Conservation (phyloP, 1,140 invertebrate species). For the Pseudoatta argentina region DNA sequence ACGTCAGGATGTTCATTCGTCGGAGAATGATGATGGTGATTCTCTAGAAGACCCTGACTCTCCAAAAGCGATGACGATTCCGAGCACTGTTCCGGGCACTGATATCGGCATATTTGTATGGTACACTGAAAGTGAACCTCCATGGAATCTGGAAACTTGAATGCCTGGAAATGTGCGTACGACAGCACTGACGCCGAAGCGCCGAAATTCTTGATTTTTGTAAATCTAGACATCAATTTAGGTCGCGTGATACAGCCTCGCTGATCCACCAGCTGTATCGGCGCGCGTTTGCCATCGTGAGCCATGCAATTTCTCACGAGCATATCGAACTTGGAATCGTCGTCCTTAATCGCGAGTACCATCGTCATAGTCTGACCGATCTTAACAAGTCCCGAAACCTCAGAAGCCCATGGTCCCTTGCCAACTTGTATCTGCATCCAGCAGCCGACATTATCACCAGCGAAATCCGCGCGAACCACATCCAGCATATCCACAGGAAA, state of each 20-base stretch:
- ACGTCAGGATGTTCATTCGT: constrained; percentile 86
- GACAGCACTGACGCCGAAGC: constrained; percentile 96
- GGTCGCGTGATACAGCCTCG: constrained; percentile 96
- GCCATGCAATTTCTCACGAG: constrained; percentile 97
- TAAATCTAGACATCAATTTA: constrained; percentile 97
- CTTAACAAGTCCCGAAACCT: constrained; percentile 97
- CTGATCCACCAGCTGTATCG: constrained; percentile 97
- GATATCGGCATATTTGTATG: constrained; percentile 97
- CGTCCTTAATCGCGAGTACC: constrained; percentile 98
- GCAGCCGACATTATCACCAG: constrained; percentile 97
- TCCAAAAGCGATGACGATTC: constrained; percentile 86
- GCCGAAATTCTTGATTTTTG: constrained; percentile 98
- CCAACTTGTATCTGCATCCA: constrained; percentile 98
- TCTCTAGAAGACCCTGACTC: constrained; percentile 85
- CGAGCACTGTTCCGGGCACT: constrained; percentile 96
- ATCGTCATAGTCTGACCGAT: constrained; percentile 99
- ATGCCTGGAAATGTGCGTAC: constrained; percentile 97
- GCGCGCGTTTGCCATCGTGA: constrained; percentile 96
- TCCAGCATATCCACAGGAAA: constrained; percentile 98
- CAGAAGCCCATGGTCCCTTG: constrained; percentile 97
- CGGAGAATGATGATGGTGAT: constrained; percentile 77
- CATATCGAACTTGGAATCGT: constrained; percentile 98
- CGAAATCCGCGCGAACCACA: constrained; percentile 96
- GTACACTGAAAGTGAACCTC: constrained; percentile 98
- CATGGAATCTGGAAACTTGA: constrained; percentile 98